Percentiles rank a stretch among this genome's conserved stretches.
Evolutionary conservation across 2,888 invertebrate species (phyloP).

Genomic region (Drosophila multiciliata): DNA sequence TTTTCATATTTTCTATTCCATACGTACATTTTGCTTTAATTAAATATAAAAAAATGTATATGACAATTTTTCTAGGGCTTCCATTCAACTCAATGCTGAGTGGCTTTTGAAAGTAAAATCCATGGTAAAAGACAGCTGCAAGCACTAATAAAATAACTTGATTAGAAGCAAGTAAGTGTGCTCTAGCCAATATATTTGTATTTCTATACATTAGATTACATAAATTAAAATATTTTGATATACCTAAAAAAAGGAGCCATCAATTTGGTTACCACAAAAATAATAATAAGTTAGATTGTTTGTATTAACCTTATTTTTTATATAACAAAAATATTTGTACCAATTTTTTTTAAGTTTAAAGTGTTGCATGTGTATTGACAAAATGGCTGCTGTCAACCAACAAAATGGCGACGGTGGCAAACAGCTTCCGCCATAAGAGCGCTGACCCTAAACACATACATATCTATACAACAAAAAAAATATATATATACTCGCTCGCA

Average conservation of each 20-base stretch:
- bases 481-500: background rate
- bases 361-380: conserved; percentile 30
- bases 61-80: conserved; percentile 59
- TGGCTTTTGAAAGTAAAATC: conserved; percentile 46
- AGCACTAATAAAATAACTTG: background rate
- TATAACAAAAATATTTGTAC: background rate
- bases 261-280: background rate
- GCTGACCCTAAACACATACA: conserved; percentile 55
- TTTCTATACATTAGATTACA: background rate
- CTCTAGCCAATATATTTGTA: background rate
- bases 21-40: conserved; percentile 48
- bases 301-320: background rate
- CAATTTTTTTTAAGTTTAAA: background rate
- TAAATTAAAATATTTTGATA: background rate
- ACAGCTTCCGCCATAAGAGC: conserved; percentile 49
- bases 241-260: background rate
- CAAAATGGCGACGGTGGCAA: conserved; percentile 64
- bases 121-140: conserved; percentile 21
- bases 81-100: conserved; percentile 26
- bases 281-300: background rate
- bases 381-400: conserved; percentile 45
- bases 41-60: conserved; percentile 43
- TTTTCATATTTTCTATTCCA: conserved; percentile 48
- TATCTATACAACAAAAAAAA: conserved; percentile 8
- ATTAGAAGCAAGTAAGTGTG: background rate